Percentiles rank a stretch among this genome's conserved stretches.
Conservation (phyloP, 37 sponge, comb jelly and placozoan species). For the Ianthella basta region DNA sequence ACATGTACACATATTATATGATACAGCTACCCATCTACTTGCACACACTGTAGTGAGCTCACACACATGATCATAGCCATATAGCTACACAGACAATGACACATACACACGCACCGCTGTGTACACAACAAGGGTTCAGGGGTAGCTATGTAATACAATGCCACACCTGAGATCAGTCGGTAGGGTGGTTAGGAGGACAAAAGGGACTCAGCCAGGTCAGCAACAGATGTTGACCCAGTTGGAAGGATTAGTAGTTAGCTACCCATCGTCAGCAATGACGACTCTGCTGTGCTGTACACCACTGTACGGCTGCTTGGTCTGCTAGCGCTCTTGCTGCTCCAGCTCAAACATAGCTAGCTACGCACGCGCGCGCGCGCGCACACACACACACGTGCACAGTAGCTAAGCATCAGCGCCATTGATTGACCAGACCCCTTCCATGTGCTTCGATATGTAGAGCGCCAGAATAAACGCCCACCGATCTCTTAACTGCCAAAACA, state of each 20-base stretch:
- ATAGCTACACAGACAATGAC: background rate
- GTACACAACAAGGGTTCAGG: background rate
- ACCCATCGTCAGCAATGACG: too few species aligned
- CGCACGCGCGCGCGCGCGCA: background rate
- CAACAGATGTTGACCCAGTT: too few species aligned
- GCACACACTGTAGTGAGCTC: background rate
- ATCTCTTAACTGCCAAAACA: too few species aligned
- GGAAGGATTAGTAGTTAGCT: too few species aligned
- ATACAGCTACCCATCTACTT: too few species aligned
- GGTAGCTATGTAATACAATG: background rate
- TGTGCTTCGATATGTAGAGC: too few species aligned
- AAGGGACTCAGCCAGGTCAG: too few species aligned
- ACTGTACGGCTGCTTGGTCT: conserved; percentile 35
- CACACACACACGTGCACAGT: background rate
- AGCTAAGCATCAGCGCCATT: background rate
- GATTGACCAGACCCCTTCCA: too few species aligned
- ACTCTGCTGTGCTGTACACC: too few species aligned
- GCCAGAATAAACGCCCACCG: too few species aligned
- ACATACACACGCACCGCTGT: conserved; percentile 18
- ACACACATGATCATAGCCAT: background rate
- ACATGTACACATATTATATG: background rate
- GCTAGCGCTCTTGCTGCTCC: background rate
- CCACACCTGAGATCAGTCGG: too few species aligned
- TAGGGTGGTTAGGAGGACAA: too few species aligned
- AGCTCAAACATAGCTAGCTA: background rate